Conservation (phyloP, 2,797 vertebrate species). For the Sternarchorhynchus goeldii region DNA sequence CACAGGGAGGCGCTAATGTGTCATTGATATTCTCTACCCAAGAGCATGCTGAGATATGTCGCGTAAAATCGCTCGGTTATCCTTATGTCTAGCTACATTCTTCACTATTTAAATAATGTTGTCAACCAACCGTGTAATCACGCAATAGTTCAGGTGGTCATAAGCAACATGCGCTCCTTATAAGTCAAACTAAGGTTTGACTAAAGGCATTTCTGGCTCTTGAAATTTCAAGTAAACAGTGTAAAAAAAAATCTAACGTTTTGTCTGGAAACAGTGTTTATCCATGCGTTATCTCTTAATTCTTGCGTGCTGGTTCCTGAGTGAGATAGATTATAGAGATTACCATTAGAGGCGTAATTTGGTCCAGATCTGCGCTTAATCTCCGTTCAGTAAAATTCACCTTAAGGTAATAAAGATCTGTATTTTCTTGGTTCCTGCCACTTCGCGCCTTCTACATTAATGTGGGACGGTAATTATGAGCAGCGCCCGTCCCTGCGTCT, state of each 20-base stretch:
- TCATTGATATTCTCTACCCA: background rate
- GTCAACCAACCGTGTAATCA: background rate
- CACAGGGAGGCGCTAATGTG: slow-evolving; percentile 49
- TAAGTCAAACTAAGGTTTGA: background rate
- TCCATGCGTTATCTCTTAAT: background rate
- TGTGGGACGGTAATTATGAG: slow-evolving; percentile 37
- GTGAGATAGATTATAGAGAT: slow-evolving; percentile 18
- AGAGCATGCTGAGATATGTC: no score
- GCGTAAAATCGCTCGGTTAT: no score
- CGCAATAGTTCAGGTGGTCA: background rate
- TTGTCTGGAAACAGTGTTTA: slow-evolving; percentile 40
- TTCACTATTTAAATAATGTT: no score
- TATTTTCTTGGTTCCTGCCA: slow-evolving; percentile 23
- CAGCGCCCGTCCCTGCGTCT: slow-evolving; percentile 50
- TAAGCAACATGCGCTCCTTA: background rate
- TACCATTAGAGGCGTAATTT: slow-evolving; percentile 27
- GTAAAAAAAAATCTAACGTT: background rate
- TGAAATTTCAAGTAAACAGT: background rate
- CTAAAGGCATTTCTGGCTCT: background rate
- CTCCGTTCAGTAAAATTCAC: background rate
- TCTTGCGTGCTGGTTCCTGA: no score
- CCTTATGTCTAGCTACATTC: no score
- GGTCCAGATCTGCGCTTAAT: slow-evolving; percentile 24
- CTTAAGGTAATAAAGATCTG: slow-evolving; percentile 33
- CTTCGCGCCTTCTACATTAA: background rate